Evolutionary conservation across 2,113 vertebrate species (phyloP).

Genomic region (Chascanopsetta lugubris): DNA sequence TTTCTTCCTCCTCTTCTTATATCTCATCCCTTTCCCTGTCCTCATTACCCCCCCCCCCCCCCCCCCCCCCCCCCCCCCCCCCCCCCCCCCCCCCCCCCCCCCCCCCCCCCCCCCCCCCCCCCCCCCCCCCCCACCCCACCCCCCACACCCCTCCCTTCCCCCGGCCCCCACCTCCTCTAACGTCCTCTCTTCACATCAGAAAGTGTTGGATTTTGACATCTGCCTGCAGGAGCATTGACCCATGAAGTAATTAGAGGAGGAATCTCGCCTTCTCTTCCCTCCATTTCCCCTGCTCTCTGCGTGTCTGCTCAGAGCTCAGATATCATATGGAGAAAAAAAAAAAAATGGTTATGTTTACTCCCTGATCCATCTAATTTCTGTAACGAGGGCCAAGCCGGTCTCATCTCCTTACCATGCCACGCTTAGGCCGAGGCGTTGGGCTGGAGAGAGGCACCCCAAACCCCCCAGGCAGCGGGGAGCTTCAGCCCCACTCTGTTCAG

Average conservation of each 20-base stretch:
- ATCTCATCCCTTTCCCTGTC: slow-evolving; percentile 45
- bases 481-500: slow-evolving; percentile 80
- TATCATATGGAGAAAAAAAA: slow-evolving; percentile 86
- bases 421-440: slow-evolving; percentile 87
- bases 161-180: too few species aligned
- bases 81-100: slow-evolving; percentile 46
- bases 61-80: slow-evolving; percentile 27
- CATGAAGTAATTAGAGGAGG: slow-evolving; percentile 94
- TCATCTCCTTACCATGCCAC: slow-evolving; percentile 86
- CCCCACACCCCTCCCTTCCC: slow-evolving; percentile 50
- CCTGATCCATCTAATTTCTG: slow-evolving; percentile 96
- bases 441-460: slow-evolving; percentile 83
- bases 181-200: slow-evolving; percentile 79
- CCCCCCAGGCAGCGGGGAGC: slow-evolving; percentile 73
- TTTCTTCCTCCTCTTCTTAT: slow-evolving; percentile 5
- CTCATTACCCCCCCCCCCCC: slow-evolving; percentile 46
- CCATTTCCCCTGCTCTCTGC: slow-evolving; percentile 73
- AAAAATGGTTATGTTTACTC: slow-evolving; percentile 94
- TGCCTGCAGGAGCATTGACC: slow-evolving; percentile 88
- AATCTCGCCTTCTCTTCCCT: slow-evolving; percentile 84
- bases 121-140: slow-evolving; percentile 26
- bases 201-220: slow-evolving; percentile 88
- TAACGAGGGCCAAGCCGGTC: slow-evolving; percentile 88
- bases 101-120: slow-evolving; percentile 24
- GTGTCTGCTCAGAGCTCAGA: slow-evolving; percentile 78